Percentiles rank a stretch among this genome's conserved stretches.
Evolutionary conservation across 2,888 invertebrate genomes (phyloP).

Genomic region (Diploptera punctata): DNA sequence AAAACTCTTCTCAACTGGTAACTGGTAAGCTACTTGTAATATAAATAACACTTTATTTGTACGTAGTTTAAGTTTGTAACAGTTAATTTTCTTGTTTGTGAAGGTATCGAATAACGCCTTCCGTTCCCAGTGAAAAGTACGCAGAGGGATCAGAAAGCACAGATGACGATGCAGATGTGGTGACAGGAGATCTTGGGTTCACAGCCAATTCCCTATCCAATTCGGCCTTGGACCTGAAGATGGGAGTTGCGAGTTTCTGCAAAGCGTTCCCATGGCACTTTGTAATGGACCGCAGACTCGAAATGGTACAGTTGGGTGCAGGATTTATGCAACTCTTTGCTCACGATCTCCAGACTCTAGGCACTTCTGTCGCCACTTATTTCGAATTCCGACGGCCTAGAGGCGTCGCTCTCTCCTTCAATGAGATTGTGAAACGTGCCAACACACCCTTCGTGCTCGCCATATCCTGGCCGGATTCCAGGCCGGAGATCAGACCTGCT

Average conservation of each 20-base stretch:
- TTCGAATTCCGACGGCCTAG: slow-evolving; percentile 82
- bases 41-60: too few species aligned
- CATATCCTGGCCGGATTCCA: slow-evolving; percentile 61
- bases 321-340: slow-evolving; percentile 88
- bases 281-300: slow-evolving; percentile 83
- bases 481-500: slow-evolving; percentile 54
- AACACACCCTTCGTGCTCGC: slow-evolving; percentile 88
- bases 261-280: slow-evolving; percentile 99
- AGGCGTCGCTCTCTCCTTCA: slow-evolving; percentile 77
- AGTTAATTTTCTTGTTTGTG: too few species aligned
- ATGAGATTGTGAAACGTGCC: slow-evolving; percentile 81
- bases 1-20: too few species aligned
- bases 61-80: too few species aligned
- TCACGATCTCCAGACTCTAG: slow-evolving; percentile 69
- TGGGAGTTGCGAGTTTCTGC: slow-evolving; percentile 88
- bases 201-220: slow-evolving; percentile 50
- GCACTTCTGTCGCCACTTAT: slow-evolving; percentile 76
- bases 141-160: too few species aligned
- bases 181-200: slow-evolving; percentile 33
- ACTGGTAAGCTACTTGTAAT: too few species aligned
- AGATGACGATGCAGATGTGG: slow-evolving; percentile 35
- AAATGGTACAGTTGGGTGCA: slow-evolving; percentile 86
- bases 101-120: slow-evolving; percentile 39
- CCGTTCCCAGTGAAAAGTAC: neutral
- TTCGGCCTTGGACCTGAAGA: slow-evolving; percentile 71